A percentile compares a stretch with the other conserved stretches of the same genome.
Evolutionary conservation across 2,888 invertebrate genomes (phyloP).

Genomic region (Drosophila greeni): DNA sequence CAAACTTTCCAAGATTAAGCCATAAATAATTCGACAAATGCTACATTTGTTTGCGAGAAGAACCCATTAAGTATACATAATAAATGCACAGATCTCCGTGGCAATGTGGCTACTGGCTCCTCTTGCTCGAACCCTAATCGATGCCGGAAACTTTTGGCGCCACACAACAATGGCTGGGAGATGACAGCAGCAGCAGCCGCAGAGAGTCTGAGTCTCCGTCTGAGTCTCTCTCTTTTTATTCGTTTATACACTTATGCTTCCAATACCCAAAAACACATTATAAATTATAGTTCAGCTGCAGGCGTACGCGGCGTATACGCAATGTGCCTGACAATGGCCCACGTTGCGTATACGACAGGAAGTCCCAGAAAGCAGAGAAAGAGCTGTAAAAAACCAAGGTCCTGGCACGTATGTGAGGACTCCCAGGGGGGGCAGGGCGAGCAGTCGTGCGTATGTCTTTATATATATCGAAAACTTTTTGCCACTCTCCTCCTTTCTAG

Average conservation of each 20-base stretch:
- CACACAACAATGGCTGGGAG: background rate
- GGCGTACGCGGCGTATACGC: constrained; percentile 60
- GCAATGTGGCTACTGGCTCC: background rate
- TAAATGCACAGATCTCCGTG: constrained; percentile 6
- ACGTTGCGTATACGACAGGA: constrained; percentile 43
- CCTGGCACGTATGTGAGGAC: constrained; percentile 23
- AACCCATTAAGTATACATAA: constrained; percentile 15
- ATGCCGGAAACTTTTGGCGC: constrained; percentile 17
- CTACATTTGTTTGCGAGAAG: constrained; percentile 22
- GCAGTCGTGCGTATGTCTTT: constrained; percentile 71
- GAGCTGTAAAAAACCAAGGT: constrained; percentile 34
- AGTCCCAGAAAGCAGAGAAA: constrained; percentile 51
- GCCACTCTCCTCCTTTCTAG: constrained; percentile 63
- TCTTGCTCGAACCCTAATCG: constrained; percentile 4
- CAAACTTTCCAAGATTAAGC: constrained; percentile 37
- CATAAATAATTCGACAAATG: constrained; percentile 42
- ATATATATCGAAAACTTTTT: constrained; percentile 72
- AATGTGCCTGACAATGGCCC: constrained; percentile 61
- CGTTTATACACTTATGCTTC: constrained; percentile 27
- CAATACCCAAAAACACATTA: constrained; percentile 57
- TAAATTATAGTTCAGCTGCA: constrained; percentile 65
- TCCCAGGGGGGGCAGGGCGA: background rate
- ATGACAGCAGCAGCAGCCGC: constrained; percentile 2
- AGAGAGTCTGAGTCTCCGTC: background rate
- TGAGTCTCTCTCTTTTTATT: background rate